These are phyloP conservation scores for Zoroaster sp. DNA, from an alignment of 53 echinoderm and acorn worm genomes.

Conservation along the genomic window DNA sequence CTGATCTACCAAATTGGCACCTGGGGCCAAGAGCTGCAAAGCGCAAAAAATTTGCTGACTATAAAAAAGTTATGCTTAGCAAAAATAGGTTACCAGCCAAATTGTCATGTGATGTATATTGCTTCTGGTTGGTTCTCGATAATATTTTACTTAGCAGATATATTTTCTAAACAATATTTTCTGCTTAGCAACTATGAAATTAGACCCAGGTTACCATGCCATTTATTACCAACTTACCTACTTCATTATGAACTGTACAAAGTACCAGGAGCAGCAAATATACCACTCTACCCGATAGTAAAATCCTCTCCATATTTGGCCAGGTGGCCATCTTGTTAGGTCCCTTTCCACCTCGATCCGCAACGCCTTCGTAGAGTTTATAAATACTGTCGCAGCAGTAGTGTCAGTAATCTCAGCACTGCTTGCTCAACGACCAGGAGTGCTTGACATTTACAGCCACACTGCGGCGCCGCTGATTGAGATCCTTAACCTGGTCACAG, in stretches of 20 bases:
- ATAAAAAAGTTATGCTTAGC: too few relatives aligned
- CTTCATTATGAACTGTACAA: background rate
- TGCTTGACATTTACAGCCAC: background rate
- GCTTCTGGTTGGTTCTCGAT: too few relatives aligned
- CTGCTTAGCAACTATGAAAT: background rate
- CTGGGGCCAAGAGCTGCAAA: too few relatives aligned
- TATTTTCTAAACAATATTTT: too few relatives aligned
- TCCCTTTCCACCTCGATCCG: background rate
- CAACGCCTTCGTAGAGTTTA: background rate
- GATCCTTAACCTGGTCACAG: conserved; percentile 4
- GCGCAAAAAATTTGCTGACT: background rate
- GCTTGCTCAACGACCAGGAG: background rate
- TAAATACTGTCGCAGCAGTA: background rate
- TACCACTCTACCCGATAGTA: background rate
- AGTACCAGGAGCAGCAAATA: background rate
- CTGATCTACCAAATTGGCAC: too few relatives aligned
- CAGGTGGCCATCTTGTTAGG: conserved; percentile 1
- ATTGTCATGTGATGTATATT: too few relatives aligned
- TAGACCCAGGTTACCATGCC: background rate
- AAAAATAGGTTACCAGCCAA: too few relatives aligned
- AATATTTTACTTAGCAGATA: too few relatives aligned
- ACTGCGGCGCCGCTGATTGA: background rate
- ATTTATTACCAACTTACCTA: background rate
- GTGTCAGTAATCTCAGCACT: too few relatives aligned
- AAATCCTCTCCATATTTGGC: background rate